These are phyloP conservation scores for Aphelenchoides bicaudatus DNA, from an alignment of 2,888 invertebrate species.

Conservation along the genomic window DNA sequence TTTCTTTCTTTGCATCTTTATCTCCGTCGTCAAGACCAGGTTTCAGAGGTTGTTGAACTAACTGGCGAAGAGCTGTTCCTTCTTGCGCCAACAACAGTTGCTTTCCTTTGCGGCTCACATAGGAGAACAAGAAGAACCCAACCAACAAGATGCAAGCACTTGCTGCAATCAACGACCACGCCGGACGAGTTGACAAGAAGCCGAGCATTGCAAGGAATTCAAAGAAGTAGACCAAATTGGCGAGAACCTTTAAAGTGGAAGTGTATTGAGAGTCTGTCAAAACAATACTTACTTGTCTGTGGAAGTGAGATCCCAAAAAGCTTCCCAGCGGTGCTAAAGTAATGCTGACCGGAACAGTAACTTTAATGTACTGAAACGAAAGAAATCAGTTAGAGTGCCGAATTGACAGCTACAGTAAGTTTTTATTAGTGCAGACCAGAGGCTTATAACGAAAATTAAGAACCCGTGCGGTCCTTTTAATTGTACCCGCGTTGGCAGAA, in stretches of 20 bases:
- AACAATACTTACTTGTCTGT: constrained; percentile 39
- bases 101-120: constrained; percentile 32
- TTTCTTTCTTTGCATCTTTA: too few relatives aligned
- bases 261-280: background rate
- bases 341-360: constrained; percentile 42
- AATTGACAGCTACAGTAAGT: too few relatives aligned
- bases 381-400: too few relatives aligned
- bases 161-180: constrained; percentile 33
- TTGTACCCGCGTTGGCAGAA: too few relatives aligned
- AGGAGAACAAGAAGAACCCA: constrained; percentile 40
- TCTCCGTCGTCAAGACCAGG: too few relatives aligned
- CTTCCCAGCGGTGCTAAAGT: constrained; percentile 49
- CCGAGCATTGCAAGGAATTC: constrained; percentile 41
- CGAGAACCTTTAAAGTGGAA: constrained; percentile 33
- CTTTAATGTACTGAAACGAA: too few relatives aligned
- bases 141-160: constrained; percentile 31
- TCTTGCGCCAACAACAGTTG: constrained; percentile 26
- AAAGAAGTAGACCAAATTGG: constrained; percentile 43
- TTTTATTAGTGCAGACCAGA: too few relatives aligned
- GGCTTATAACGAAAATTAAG: too few relatives aligned
- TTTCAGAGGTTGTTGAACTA: constrained; percentile 1
- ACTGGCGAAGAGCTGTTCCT: constrained; percentile 8
- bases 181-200: constrained; percentile 44
- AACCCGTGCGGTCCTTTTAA: too few relatives aligned
- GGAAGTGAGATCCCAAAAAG: constrained; percentile 54